Base-by-base conservation (phyloP, 2,888 invertebrate genomes). In the Diarsia rubi region DNA sequence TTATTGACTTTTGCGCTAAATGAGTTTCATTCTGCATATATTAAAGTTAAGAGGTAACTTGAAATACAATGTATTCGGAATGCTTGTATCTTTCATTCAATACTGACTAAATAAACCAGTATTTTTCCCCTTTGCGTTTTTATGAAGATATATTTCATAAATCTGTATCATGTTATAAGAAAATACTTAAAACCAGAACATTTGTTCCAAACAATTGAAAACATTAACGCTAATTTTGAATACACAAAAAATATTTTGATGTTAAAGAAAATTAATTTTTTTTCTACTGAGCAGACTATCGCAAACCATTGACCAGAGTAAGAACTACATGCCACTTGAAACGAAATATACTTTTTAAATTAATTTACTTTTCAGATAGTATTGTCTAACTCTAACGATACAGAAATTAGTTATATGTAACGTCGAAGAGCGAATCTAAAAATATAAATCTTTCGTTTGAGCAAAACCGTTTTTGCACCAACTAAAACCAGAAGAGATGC, bases 1-100 rank as follows among this genome's bases (percentile, higher is more conserved):
- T 80, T 24, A 37, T 66, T 80, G 65, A 62, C 62, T 37, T 68
- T 42, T 45, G 37, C 19, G 31, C 44, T 11, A 47, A 64, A 49
- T 44, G 45, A 64, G 11, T 21, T 59, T 59, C 14, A 45, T 64
- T 68, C n/a, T 72, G 24, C 49, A 63, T 63, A 31, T 24, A n/a
- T 52, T 45, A 11, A 70, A 60, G 60, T 27, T 70, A 21, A 47
- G 31, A 57, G n/a, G n/a, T 37, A 3, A 19, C 27, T 73, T 54
- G 3, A 31, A 47, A 54, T 19, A 77, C 3, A 24, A 37, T 31
- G 45, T 66, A 3, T 27, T 27, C 0, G 2, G 66, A 19, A 49
- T 44, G 21, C 0, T 5, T 8, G 2, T 44, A 2, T 59, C 16
- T 24, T 75, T 19, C 27, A 37, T 12, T 0, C n/a, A n/a, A 6